Evolutionary conservation across 2,888 invertebrate species (phyloP), one percentile per base, ranked within the genome.

Genomic region (Gasteruption jaculator): DNA sequence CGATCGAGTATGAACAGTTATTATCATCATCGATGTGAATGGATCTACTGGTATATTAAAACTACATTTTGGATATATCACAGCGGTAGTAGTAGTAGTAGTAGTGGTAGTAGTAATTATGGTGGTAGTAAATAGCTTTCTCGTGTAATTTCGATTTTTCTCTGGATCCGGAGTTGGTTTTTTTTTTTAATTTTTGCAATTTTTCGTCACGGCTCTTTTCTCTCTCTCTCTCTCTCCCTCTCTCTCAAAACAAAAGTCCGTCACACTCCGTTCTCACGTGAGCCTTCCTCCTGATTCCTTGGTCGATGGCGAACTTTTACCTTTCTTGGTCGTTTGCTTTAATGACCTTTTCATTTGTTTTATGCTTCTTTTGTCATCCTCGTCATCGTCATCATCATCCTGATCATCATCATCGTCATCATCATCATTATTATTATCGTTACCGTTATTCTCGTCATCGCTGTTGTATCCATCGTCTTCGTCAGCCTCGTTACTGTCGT

Each of bases 321-420:
- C 68, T 68, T 67, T 61, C 48, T 65, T 53, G 49, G 56, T 50
- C 48, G 53, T 57, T 21, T 39, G 52, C 53, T 51, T 57, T 48
- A 57, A 45, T 40, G 31, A 43, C 53, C 53, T 56, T 38, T 57
- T 57, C 33, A 38, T 29, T 52, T 53, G 45, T 53, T 49, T 49
- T 46, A 51, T 53, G 29, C 35, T 53, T 49, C 19, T 47, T 46
- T 32, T 53, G 16, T 56, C 52, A 22, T 60, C 57, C 18, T 62
- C 53, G 25, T 62, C 66, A 34, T 71, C 65, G 45, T 72, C 69
- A 45, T 73, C 71, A 16, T 74, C 69, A 35, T 65, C 59, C 24
- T 70, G 61, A 22, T 71, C 61, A 26, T 68, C 61, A n/a, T 78
- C 76, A 71, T 78, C 76, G 71, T 78, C 77, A 73, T 78, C 76